Conservation (phyloP, 2,797 vertebrate genomes). For the Falco concolor region DNA sequence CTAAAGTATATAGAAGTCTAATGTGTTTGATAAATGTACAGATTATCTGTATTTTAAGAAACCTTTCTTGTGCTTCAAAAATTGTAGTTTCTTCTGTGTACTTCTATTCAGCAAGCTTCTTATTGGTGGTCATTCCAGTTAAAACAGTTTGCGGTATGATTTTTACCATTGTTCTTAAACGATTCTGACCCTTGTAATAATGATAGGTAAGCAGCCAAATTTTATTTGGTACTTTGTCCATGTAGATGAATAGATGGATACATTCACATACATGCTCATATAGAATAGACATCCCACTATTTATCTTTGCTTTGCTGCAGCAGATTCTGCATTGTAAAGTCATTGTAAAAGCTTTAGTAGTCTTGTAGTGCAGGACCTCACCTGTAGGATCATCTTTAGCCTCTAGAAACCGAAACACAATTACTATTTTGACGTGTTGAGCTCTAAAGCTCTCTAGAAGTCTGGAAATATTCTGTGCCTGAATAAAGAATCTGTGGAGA, state of each 20-base stretch:
- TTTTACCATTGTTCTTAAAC: not conserved
- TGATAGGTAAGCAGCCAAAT: not conserved
- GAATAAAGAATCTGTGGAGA: not conserved
- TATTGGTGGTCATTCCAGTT: not conserved
- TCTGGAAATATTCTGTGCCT: not conserved
- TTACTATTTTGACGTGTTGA: not conserved
- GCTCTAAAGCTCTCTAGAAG: not conserved
- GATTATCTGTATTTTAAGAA: not conserved
- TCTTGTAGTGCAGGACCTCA: not conserved
- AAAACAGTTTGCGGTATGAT: not conserved
- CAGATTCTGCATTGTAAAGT: not conserved
- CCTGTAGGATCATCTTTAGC: not conserved
- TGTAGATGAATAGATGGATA: not conserved
- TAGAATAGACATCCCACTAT: not conserved
- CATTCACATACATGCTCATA: not conserved
- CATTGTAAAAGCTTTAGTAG: not conserved
- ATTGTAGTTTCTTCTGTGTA: not conserved
- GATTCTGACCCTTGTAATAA: not conserved
- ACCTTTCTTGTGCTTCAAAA: not conserved
- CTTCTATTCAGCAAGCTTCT: not conserved
- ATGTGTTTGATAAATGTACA: not conserved
- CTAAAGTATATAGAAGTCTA: not conserved
- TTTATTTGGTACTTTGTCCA: not conserved
- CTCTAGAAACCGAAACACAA: not conserved
- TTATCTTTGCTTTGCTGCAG: slow-evolving; percentile 1